Evolutionary conservation across 2,113 vertebrate species (phyloP).

Genomic region (Pithys albifrons): DNA sequence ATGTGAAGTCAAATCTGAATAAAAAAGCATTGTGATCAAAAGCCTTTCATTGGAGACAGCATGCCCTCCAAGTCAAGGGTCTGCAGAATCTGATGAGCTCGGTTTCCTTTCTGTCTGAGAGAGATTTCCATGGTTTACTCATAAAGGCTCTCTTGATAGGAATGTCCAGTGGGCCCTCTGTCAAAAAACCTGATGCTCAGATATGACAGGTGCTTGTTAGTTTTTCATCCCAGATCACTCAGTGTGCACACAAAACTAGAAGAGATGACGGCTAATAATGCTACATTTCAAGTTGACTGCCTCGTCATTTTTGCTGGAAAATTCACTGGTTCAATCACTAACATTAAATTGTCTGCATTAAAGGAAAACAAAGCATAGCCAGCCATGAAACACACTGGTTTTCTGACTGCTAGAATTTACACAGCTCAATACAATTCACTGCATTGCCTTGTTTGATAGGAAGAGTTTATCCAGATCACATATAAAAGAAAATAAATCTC

Average conservation of each 20-base stretch:
- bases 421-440: neutral
- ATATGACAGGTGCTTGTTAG: slow-evolving; percentile 94
- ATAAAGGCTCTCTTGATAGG: slow-evolving; percentile 85
- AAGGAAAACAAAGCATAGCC: slow-evolving; percentile 37
- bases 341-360: slow-evolving; percentile 53
- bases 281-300: slow-evolving; percentile 22
- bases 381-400: neutral
- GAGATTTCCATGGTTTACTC: slow-evolving; percentile 75
- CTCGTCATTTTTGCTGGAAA: slow-evolving; percentile 43
- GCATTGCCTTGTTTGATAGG: neutral
- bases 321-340: neutral
- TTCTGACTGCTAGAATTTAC: neutral
- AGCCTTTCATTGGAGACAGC: slow-evolving; percentile 86
- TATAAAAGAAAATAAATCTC: neutral
- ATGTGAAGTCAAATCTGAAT: slow-evolving; percentile 94
- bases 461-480: neutral
- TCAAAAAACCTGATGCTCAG: slow-evolving; percentile 82
- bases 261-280: slow-evolving; percentile 59
- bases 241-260: slow-evolving; percentile 68
- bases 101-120: slow-evolving; percentile 79
- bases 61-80: slow-evolving; percentile 78
- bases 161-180: slow-evolving; percentile 87
- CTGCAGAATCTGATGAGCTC: slow-evolving; percentile 79
- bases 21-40: slow-evolving; percentile 90
- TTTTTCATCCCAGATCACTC: slow-evolving; percentile 80